Percentiles rank a stretch among this genome's conserved stretches.
Evolutionary conservation across 2,797 vertebrate genomes (phyloP).

Genomic region (Prionace glauca): DNA sequence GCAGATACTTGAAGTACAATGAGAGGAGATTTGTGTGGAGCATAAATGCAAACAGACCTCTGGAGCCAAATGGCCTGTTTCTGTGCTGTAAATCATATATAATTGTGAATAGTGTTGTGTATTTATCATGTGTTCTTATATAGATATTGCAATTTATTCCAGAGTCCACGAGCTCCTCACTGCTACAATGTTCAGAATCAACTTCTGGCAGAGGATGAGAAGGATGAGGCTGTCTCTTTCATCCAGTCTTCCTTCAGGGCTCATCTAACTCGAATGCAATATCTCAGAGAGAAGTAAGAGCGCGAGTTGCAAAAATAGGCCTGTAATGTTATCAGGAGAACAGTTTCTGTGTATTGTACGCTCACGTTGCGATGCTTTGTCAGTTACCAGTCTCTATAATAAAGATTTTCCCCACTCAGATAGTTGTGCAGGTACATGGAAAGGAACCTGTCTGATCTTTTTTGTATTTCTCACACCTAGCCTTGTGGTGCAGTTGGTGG

Average conservation of each 20-base stretch:
- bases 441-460: not conserved
- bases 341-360: not conserved
- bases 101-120: not conserved
- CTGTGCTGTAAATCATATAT: not conserved
- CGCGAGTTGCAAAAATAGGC: no score
- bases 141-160: conserved; percentile 33
- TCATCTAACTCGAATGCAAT: conserved; percentile 60
- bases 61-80: not conserved
- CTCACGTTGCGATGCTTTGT: not conserved
- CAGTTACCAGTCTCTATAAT: no score
- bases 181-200: conserved; percentile 38
- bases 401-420: conserved; percentile 18
- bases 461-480: not conserved
- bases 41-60: not conserved
- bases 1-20: not conserved
- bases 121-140: not conserved
- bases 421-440: not conserved
- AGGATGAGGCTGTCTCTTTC: conserved; percentile 54
- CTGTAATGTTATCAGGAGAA: not conserved
- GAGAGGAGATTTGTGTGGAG: not conserved
- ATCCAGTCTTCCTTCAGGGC: conserved; percentile 77
- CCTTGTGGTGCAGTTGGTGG: not conserved
- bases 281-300: conserved; percentile 59
- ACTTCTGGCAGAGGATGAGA: conserved; percentile 43
- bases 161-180: conserved; percentile 42